Conservation (phyloP, 2,797 vertebrate genomes). For the Catamblyrhynchus diadema region DNA sequence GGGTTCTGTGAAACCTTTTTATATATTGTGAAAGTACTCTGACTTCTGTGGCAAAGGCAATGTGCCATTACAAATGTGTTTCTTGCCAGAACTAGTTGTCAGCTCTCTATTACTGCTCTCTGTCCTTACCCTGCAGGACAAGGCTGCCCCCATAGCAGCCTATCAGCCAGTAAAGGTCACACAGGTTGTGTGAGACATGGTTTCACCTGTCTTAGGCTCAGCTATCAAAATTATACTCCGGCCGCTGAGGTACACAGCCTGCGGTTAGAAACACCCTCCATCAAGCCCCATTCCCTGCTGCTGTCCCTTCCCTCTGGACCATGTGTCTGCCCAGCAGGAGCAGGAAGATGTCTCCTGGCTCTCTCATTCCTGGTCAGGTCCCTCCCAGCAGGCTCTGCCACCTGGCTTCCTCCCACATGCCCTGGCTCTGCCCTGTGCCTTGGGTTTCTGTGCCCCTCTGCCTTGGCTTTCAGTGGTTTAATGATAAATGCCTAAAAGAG, state of each 20-base stretch:
- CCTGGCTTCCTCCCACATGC: fast-evolving
- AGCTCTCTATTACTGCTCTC: neutral
- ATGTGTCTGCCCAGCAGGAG: neutral
- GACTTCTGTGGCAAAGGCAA: neutral
- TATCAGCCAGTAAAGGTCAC: neutral
- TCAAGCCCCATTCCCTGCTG: neutral
- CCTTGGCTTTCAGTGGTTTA: neutral
- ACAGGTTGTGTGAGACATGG: neutral
- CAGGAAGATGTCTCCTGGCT: neutral
- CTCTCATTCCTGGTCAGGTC: neutral
- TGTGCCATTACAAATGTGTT: neutral
- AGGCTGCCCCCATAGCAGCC: fast-evolving
- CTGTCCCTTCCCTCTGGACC: neutral
- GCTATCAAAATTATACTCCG: neutral
- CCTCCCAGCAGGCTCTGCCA: neutral
- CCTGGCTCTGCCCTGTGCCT: neutral
- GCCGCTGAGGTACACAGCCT: neutral
- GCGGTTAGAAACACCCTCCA: neutral
- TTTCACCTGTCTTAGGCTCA: neutral
- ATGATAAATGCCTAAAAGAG: neutral
- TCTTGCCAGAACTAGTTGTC: neutral
- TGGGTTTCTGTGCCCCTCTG: neutral
- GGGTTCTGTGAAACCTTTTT: neutral
- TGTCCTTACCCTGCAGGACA: neutral
- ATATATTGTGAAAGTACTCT: neutral